Evolutionary conservation across 2,797 vertebrate genomes (phyloP).

Genomic region (Myotis vivesi): DNA sequence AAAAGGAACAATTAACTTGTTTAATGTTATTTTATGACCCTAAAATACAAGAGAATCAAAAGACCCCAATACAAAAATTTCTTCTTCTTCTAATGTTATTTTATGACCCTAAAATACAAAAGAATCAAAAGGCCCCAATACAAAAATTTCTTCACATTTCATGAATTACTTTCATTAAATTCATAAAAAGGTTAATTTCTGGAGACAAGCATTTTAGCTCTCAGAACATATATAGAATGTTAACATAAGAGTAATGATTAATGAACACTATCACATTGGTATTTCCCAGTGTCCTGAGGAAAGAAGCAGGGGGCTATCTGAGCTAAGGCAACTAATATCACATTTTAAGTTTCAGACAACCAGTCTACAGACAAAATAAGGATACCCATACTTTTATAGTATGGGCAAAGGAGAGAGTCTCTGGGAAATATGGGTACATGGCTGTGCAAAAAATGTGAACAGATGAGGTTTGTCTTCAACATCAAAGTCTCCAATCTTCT

Average conservation of each 20-base stretch:
- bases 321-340: background rate
- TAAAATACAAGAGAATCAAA: conserved; percentile 8
- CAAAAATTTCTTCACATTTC: background rate
- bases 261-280: background rate
- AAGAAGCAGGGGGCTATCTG: background rate
- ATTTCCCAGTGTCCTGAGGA: background rate
- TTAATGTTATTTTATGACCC: conserved; percentile 6
- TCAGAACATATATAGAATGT: background rate
- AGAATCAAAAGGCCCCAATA: background rate
- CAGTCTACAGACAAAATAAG: background rate
- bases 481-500: background rate
- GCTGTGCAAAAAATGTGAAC: background rate
- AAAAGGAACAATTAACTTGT: background rate
- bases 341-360: background rate
- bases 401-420: background rate
- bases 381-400: background rate
- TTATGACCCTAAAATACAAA: background rate
- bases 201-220: background rate
- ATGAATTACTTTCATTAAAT: conserved; percentile 29
- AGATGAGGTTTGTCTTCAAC: background rate
- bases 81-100: background rate
- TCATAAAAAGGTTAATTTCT: conserved; percentile 21
- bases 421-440: background rate
- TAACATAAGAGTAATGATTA: conserved; percentile 3
- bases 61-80: background rate